phyloP scores from a whole-genome alignment of 1,140 invertebrate genomes.

The Mercenaria mercenaria region DNA sequence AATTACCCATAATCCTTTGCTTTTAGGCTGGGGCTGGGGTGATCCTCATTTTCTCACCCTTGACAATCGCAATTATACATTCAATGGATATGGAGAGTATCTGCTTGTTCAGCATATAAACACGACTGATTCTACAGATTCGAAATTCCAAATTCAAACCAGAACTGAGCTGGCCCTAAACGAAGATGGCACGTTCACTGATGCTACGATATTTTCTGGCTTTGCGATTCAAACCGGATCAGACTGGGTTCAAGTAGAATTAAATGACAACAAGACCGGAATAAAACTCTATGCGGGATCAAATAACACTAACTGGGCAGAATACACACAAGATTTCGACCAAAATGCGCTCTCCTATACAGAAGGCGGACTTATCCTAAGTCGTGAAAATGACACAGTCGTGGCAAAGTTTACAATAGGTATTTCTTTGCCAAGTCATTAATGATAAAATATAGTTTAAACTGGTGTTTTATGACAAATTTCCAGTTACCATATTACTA shows the following conservation, averaged over 20 bases:
- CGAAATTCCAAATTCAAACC: constrained; percentile 15
- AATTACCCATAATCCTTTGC: no score
- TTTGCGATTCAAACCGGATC: background rate
- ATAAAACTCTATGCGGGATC: background rate
- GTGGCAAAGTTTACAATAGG: background rate
- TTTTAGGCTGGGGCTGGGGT: constrained; percentile 46
- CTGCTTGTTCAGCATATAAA: background rate
- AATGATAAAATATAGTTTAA: no score
- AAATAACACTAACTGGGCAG: background rate
- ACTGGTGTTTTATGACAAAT: no score
- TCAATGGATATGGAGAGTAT: constrained; percentile 72
- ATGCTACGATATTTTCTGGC: constrained; percentile 23
- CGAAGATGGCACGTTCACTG: background rate
- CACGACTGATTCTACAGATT: background rate
- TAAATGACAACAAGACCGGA: background rate
- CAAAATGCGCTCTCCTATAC: background rate
- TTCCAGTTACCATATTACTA: no score
- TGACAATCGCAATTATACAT: constrained; percentile 68
- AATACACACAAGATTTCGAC: constrained; percentile 7
- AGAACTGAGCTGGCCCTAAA: background rate
- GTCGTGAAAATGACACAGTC: background rate
- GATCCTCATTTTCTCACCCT: constrained; percentile 71
- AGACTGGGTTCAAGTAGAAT: constrained; percentile 28
- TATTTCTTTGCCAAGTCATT: no score
- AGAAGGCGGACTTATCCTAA: background rate